Percentiles rank a stretch among this genome's conserved stretches.
Evolutionary conservation across 2,797 vertebrate species (phyloP).

Genomic region (Ammospiza maritima): DNA sequence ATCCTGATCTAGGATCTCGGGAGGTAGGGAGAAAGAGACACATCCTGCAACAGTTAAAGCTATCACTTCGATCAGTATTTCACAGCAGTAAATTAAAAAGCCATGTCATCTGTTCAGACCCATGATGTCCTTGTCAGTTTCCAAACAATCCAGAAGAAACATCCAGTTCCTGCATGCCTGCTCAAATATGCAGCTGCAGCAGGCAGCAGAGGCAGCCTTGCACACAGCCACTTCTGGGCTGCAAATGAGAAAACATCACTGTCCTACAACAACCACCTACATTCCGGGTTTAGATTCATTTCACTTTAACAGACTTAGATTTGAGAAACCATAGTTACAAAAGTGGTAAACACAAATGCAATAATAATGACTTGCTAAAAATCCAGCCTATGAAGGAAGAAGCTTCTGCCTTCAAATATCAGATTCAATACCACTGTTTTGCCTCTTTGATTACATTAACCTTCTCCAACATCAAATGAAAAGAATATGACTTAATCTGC

Average conservation of each 20-base stretch:
- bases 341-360: neutral
- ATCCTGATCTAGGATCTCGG: neutral
- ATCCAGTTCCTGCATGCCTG: neutral
- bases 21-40: neutral
- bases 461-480: neutral
- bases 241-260: neutral
- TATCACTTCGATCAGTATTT: neutral
- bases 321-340: neutral
- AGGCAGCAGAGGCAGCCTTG: neutral
- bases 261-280: neutral
- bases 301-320: neutral
- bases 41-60: neutral
- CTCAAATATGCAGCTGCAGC: fast-evolving
- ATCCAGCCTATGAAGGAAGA: neutral
- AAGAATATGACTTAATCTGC: neutral
- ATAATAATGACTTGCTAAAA: neutral
- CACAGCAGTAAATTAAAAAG: neutral
- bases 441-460: neutral
- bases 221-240: neutral
- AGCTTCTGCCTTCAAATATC: neutral
- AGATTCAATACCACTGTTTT: neutral
- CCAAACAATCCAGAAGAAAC: neutral
- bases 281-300: neutral
- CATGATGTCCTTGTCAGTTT: neutral
- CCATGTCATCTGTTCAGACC: neutral